Conservation (phyloP, 1,140 invertebrate species). For the Brachionus rotundiformis region DNA sequence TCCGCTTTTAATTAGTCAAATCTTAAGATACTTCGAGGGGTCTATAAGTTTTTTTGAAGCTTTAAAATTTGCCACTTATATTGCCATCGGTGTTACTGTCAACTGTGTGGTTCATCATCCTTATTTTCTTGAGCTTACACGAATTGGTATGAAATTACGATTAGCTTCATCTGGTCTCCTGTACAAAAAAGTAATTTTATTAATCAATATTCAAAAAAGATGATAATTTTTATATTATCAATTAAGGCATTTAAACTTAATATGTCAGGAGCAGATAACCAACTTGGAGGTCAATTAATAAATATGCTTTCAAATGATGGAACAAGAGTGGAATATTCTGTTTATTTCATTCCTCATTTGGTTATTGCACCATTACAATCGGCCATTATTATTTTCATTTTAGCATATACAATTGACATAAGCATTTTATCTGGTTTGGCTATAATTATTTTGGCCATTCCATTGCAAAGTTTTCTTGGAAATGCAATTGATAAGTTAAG, state of each 20-base stretch:
- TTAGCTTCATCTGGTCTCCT: constrained; percentile 77
- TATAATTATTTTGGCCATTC: neutral
- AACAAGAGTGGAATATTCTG: constrained; percentile 24
- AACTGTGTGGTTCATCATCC: constrained; percentile 75
- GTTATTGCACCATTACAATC: constrained; percentile 16
- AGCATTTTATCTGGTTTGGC: constrained; percentile 49
- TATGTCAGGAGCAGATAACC: neutral
- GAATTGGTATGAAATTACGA: constrained; percentile 75
- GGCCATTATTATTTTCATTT: constrained; percentile 6
- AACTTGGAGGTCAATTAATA: neutral
- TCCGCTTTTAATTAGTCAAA: constrained; percentile 7
- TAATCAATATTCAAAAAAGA: neutral
- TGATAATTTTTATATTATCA: neutral
- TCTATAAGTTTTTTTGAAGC: neutral
- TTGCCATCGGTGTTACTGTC: neutral
- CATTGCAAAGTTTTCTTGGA: constrained; percentile 27
- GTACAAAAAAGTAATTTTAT: constrained; percentile 72
- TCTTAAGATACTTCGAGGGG: constrained; percentile 51
- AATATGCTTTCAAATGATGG: constrained; percentile 49
- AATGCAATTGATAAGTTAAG: constrained; percentile 32
- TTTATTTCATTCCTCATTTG: constrained; percentile 41
- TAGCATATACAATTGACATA: constrained; percentile 3
- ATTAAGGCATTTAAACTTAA: constrained; percentile 42
- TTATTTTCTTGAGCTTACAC: constrained; percentile 73
- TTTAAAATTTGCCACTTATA: neutral